Evolutionary conservation across 2,113 vertebrate genomes (phyloP).

Genomic region (Eleginops maclovinus): DNA sequence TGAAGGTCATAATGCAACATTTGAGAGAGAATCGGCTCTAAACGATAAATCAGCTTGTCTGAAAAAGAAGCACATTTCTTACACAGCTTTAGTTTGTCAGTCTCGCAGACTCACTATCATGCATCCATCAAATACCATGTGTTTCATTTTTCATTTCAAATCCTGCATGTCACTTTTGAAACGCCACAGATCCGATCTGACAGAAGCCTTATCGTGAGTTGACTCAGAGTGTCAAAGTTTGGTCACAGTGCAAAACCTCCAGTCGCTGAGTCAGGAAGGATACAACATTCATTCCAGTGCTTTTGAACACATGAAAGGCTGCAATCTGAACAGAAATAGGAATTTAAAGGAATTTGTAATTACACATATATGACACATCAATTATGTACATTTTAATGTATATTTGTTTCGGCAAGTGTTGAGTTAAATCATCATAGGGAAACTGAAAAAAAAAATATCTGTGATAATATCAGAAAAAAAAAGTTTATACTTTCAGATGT

Average conservation of each 20-base stretch:
- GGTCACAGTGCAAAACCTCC: not conserved
- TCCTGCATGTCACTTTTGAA: not conserved
- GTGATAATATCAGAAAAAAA: no score
- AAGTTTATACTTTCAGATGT: no score
- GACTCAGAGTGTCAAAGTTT: not conserved
- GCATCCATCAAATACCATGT: not conserved
- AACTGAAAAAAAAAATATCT: no score
- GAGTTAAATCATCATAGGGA: no score
- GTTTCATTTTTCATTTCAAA: constrained; percentile 17
- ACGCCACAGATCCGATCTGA: not conserved
- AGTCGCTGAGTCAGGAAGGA: not conserved
- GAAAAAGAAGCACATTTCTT: not conserved
- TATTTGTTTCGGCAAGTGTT: no score
- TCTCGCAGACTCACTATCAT: not conserved
- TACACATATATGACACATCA: no score
- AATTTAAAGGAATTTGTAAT: not conserved
- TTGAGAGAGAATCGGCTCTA: constrained; percentile 36
- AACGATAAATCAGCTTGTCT: constrained; percentile 15
- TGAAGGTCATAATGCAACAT: constrained; percentile 22
- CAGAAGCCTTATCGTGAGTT: not conserved
- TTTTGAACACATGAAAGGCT: not conserved
- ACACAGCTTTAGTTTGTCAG: not conserved
- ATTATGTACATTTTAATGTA: no score
- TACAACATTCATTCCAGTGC: no score
- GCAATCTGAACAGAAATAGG: not conserved